phyloP scores from a whole-genome alignment of 1,140 invertebrate species.

The Diorhabda elongata region DNA sequence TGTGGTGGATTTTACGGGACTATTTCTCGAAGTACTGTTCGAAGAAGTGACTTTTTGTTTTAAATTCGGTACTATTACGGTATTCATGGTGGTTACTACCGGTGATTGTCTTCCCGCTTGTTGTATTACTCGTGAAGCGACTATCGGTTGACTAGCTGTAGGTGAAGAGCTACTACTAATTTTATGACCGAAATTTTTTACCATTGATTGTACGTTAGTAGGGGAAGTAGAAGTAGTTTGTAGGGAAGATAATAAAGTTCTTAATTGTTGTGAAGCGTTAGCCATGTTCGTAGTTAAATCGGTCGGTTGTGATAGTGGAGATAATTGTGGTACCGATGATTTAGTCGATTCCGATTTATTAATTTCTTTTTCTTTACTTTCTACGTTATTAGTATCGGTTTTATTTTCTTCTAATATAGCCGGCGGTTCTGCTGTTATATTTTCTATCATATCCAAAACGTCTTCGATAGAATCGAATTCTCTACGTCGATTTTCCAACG shows the following conservation, averaged over 20 bases:
- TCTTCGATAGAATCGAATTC: conserved; percentile 63
- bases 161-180: conserved; percentile 27
- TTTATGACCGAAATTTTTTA: conserved; percentile 32
- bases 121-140: conserved; percentile 35
- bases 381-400: conserved; percentile 12
- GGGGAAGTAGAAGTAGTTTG: conserved; percentile 45
- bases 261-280: conserved; percentile 63
- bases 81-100: conserved; percentile 25
- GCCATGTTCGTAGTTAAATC: conserved; percentile 67
- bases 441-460: conserved; percentile 64
- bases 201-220: conserved; percentile 36
- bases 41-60: conserved; percentile 30
- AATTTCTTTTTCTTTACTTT: conserved; percentile 20
- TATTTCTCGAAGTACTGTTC: conserved; percentile 9
- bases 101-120: conserved; percentile 26
- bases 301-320: conserved; percentile 64
- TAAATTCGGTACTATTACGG: conserved; percentile 39
- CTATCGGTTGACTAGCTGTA: conserved; percentile 22
- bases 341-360: conserved; percentile 37
- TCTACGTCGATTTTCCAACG: conserved; percentile 50
- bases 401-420: conserved; percentile 34
- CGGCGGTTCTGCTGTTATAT: conserved; percentile 54
- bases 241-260: conserved; percentile 59
- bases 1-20: conserved; percentile 15
- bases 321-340: conserved; percentile 60